Conservation (phyloP, 1,140 invertebrate genomes). For the Leptopilina clavipes region DNA sequence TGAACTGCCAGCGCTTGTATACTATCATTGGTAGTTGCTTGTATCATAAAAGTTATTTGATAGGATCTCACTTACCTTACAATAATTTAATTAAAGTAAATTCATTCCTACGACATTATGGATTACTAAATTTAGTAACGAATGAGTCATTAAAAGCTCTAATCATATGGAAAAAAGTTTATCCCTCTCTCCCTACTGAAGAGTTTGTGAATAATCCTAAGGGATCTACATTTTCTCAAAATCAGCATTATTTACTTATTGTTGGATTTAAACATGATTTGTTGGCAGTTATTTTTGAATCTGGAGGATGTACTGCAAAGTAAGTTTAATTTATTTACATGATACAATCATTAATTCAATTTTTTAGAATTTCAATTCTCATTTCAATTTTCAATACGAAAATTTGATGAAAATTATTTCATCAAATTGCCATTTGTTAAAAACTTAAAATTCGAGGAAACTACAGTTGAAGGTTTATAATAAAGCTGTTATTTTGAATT, state of each 20-base stretch:
- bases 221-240: conserved; percentile 64
- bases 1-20: conserved; percentile 85
- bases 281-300: conserved; percentile 83
- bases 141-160: conserved; percentile 81
- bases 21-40: conserved; percentile 84
- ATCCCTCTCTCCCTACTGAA: conserved; percentile 72
- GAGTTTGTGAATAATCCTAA: conserved; percentile 59
- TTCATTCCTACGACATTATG: conserved; percentile 81
- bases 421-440: no score
- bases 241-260: conserved; percentile 83
- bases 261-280: conserved; percentile 84
- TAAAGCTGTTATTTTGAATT: no score
- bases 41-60: conserved; percentile 82
- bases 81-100: conserved; percentile 83
- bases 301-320: conserved; percentile 77
- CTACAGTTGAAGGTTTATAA: no score
- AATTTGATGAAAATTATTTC: no score
- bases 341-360: no score
- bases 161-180: conserved; percentile 86
- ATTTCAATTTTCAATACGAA: no score
- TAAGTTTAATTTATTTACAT: conserved; percentile 57
- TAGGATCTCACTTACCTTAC: conserved; percentile 83
- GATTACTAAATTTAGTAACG: conserved; percentile 79
- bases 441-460: no score
- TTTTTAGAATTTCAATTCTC: no score